Evolutionary conservation across 2,113 vertebrate species (phyloP).

Genomic region (Jacana jacana): DNA sequence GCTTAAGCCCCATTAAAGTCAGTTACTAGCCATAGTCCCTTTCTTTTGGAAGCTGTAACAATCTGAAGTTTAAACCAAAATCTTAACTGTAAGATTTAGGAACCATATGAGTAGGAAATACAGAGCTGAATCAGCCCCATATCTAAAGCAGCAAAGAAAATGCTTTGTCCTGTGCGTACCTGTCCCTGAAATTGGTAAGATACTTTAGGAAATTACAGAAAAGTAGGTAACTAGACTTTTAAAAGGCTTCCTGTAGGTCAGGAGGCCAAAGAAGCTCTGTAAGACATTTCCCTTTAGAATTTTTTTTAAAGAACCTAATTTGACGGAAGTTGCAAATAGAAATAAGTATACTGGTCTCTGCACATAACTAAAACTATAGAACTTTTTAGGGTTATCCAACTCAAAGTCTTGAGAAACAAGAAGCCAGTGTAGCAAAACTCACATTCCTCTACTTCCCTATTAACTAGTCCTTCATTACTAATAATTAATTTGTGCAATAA

Average conservation of each 20-base stretch:
- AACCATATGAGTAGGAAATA: not conserved
- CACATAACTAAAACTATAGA: not conserved
- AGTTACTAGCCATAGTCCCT: not conserved
- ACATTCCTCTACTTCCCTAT: not conserved
- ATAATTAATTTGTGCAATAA: not conserved
- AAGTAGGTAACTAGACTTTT: not conserved
- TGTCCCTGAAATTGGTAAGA: not conserved
- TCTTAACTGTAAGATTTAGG: not conserved
- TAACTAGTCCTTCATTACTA: not conserved
- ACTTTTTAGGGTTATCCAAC: not conserved
- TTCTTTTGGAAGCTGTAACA: not conserved
- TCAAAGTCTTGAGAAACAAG: not conserved
- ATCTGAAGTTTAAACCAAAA: not conserved
- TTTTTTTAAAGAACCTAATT: not conserved
- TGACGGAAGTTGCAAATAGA: not conserved
- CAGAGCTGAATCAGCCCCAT: not conserved
- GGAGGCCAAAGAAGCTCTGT: not conserved
- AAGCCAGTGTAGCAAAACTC: not conserved
- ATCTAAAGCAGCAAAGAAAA: not conserved
- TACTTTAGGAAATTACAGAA: not conserved
- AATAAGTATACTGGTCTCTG: not conserved
- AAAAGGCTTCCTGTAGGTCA: not conserved
- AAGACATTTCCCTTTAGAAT: not conserved
- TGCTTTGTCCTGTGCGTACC: not conserved
- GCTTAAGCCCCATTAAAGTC: conserved; percentile 5